phyloP scores from a whole-genome alignment of 2,888 invertebrate species.

The Sesia apiformis region DNA sequence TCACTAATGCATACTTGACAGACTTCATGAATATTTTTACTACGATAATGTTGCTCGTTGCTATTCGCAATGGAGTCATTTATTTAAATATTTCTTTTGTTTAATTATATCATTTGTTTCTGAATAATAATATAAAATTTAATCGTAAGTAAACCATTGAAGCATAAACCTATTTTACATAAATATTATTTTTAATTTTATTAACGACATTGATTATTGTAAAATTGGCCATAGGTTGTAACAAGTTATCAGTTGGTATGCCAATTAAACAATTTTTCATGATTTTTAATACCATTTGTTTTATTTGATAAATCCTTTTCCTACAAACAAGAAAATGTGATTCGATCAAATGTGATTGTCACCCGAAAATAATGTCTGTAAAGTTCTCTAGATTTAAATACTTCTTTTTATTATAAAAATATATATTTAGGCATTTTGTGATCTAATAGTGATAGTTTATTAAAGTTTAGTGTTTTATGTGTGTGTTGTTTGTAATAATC shows the following conservation, averaged over 20 bases:
- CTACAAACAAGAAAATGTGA: neutral
- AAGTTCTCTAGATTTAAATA: too few relatives aligned
- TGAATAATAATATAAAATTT: slow-evolving; percentile 71
- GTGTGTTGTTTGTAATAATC: too few relatives aligned
- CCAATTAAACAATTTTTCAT: slow-evolving; percentile 75
- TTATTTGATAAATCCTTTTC: slow-evolving; percentile 27
- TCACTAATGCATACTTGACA: too few relatives aligned
- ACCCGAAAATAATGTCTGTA: too few relatives aligned
- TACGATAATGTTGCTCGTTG: too few relatives aligned
- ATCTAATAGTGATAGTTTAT: too few relatives aligned
- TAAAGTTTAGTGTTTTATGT: too few relatives aligned
- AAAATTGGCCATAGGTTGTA: slow-evolving; percentile 74
- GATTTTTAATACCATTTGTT: slow-evolving; percentile 62
- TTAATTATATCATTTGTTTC: slow-evolving; percentile 53
- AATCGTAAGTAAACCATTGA: slow-evolving; percentile 73
- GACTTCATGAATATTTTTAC: too few relatives aligned
- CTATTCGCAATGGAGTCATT: neutral
- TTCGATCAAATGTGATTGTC: too few relatives aligned
- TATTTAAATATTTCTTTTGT: slow-evolving; percentile 10
- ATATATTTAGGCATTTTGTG: too few relatives aligned
- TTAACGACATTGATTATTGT: slow-evolving; percentile 74
- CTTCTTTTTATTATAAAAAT: too few relatives aligned
- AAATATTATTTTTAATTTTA: slow-evolving; percentile 72
- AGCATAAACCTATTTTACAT: slow-evolving; percentile 74
- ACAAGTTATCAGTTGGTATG: slow-evolving; percentile 72